A percentile compares a stretch with the other conserved stretches of the same genome.
phyloP scores from a whole-genome alignment of 2,113 vertebrate genomes.

The Cavia porcellus region DNA sequence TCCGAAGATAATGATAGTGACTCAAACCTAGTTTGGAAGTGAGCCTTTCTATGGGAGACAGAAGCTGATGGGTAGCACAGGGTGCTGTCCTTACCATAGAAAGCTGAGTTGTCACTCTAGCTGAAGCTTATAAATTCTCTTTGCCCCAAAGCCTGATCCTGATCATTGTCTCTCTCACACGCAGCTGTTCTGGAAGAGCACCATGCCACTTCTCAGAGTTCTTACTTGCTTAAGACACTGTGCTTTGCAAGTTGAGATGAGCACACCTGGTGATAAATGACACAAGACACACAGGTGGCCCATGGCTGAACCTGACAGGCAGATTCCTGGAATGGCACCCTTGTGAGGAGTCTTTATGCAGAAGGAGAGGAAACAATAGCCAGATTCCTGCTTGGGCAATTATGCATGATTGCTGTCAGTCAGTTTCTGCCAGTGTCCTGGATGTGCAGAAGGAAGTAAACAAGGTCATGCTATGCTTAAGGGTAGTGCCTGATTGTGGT shows the following conservation, averaged over 20 bases:
- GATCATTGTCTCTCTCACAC: fast-evolving
- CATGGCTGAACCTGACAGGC: conserved; percentile 18
- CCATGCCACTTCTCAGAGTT: background rate
- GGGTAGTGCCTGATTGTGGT: background rate
- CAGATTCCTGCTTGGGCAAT: conserved; percentile 41
- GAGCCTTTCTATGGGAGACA: conserved; percentile 39
- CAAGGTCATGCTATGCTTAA: background rate
- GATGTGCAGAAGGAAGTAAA: background rate
- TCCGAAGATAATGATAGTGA: conserved; percentile 23
- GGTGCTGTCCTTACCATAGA: background rate
- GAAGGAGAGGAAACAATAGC: background rate
- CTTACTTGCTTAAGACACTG: background rate
- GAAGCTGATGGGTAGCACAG: background rate
- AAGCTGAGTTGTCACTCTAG: background rate
- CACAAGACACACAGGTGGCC: conserved; percentile 52
- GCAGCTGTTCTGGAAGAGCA: background rate
- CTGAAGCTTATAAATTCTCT: conserved; percentile 14
- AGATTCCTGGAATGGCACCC: background rate
- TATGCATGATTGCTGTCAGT: conserved; percentile 49
- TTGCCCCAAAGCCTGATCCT: background rate
- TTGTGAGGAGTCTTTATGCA: background rate
- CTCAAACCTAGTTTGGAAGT: background rate
- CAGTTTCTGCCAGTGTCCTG: background rate
- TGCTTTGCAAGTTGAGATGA: conserved; percentile 50
- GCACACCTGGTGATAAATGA: conserved; percentile 76